Base-by-base conservation (phyloP, 2,113 vertebrate genomes). In the Azemiops feae region DNA sequence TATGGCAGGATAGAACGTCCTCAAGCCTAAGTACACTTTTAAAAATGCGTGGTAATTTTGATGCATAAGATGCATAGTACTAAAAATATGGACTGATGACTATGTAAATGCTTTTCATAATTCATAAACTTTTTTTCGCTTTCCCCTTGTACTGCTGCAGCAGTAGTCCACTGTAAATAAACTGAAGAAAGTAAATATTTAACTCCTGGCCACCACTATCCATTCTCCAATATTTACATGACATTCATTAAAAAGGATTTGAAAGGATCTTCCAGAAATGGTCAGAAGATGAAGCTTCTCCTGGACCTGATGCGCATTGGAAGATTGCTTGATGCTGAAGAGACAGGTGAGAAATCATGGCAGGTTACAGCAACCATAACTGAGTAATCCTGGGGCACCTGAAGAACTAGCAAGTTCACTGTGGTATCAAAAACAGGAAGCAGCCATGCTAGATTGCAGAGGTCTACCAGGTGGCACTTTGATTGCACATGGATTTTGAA, bases 11-110 rank as follows among this genome's bases (percentile, higher is more conserved):
- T 92, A 25, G 85, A 91, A 93, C n/a, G 91, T 43, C 91, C 94
- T 95, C 91, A 96, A 97, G 95, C 95, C 93, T 27, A 96, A 96
- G 55, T 60, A 92, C 90, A 96, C 89, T 92, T 93, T 50, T 30
- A 30, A 53, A 96, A 97, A 94, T 0, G 5, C 93, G 93, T 89
- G 95, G 88, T 89, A 94, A 93, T 93, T 92, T 23, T 39, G 88
- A 74, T 69, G 87, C 86, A 88, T 55, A 96, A 96, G 96, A 94
- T 0, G 2, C 94, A 95, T n/a, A 16, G 64, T 89, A 95, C 88
- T 90, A 94, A 95, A 95, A 93, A 90, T 95, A 92, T 89, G 85
- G 54, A 93, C 92, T 92, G 88, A 96, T 91, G 88, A 39, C 95
- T 2, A 92, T 11, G 95, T 50, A 90, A 94, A 92, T 57, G 91